These are phyloP conservation scores for Irena cyanogastra DNA, from an alignment of 2,113 vertebrate genomes.

Conservation along the genomic window DNA sequence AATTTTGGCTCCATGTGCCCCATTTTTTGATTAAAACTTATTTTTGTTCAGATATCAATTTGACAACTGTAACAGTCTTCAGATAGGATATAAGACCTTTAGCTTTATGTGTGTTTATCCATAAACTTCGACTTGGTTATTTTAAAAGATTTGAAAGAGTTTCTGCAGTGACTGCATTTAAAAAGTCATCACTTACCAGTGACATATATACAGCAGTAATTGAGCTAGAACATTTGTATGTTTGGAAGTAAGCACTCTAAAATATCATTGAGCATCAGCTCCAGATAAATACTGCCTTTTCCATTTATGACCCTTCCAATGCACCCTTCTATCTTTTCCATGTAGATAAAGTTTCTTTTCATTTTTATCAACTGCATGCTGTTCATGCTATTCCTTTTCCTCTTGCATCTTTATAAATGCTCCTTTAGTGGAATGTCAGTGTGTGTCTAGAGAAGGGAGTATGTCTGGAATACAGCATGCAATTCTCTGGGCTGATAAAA, in stretches of 20 bases:
- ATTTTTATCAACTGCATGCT: not conserved
- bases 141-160: not conserved
- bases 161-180: not conserved
- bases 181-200: not conserved
- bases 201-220: not conserved
- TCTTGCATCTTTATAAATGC: not conserved
- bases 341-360: not conserved
- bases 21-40: not conserved
- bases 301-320: not conserved
- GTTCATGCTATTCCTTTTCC: not conserved
- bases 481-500: not conserved
- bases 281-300: not conserved
- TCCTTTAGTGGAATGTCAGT: not conserved
- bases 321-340: not conserved
- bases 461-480: not conserved
- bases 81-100: not conserved
- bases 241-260: not conserved
- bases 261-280: not conserved
- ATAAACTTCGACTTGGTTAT: not conserved
- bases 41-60: not conserved
- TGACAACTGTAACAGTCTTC: not conserved
- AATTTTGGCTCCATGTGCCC: not conserved
- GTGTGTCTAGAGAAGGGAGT: not conserved
- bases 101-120: not conserved
- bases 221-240: not conserved